Evolutionary conservation across 2,797 vertebrate genomes (phyloP).

Genomic region (Petrocephalus schoutedeni): DNA sequence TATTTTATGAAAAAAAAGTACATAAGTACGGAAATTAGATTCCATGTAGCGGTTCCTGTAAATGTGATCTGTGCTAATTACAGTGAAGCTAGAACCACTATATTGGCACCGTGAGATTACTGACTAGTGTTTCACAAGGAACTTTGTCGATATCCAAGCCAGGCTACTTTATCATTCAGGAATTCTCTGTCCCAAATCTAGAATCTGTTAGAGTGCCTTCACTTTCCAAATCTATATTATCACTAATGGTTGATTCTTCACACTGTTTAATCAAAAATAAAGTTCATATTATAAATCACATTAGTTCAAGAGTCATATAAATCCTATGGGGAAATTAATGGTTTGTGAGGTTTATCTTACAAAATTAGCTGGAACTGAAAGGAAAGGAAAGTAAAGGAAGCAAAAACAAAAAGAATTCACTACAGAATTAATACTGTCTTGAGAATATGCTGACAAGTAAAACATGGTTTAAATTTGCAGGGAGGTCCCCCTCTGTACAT

Average conservation of each 20-base stretch:
- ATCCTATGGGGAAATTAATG: neutral
- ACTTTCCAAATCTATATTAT: neutral
- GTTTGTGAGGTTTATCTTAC: neutral
- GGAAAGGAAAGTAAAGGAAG: neutral
- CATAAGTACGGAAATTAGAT: neutral
- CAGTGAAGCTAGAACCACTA: neutral
- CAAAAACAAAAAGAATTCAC: neutral
- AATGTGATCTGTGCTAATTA: neutral
- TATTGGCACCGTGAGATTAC: neutral
- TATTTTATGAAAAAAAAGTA: neutral
- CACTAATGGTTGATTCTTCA: neutral
- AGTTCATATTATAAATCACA: neutral
- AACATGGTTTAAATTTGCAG: neutral
- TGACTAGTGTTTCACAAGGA: neutral
- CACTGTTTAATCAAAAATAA: neutral
- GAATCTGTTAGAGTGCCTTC: neutral
- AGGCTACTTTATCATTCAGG: neutral
- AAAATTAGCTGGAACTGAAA: neutral
- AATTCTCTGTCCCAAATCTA: neutral
- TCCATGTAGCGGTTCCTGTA: neutral
- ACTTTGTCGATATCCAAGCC: neutral
- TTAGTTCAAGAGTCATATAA: neutral
- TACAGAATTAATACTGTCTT: neutral
- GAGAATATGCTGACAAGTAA: neutral
- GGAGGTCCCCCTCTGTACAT: neutral